Evolutionary conservation across 1,140 invertebrate species (phyloP).

Genomic region (Bemisia tabaci): DNA sequence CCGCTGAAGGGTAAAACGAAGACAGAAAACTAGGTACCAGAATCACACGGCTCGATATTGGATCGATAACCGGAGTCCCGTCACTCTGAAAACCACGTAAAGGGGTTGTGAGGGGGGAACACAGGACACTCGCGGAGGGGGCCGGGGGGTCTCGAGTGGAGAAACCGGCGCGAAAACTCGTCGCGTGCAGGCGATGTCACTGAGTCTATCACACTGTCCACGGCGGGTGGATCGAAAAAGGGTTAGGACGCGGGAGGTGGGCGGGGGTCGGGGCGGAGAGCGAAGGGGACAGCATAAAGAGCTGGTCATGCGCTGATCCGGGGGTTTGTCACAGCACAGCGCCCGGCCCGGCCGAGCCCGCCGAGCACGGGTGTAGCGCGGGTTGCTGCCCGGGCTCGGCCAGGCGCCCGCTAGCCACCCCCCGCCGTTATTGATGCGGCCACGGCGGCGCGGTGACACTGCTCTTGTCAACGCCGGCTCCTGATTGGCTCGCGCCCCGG

Average conservation of each 20-base stretch:
- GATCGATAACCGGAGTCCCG: too few species aligned
- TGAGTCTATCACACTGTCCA: background rate
- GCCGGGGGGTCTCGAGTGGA: too few species aligned
- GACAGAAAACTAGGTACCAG: too few species aligned
- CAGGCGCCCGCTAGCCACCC: too few species aligned
- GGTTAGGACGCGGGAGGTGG: background rate
- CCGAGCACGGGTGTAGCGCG: background rate
- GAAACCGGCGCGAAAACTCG: too few species aligned
- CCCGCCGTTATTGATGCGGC: background rate
- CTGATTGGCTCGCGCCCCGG: background rate
- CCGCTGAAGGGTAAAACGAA: too few species aligned
- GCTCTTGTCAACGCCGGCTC: background rate
- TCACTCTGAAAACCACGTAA: too few species aligned
- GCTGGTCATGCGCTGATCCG: background rate
- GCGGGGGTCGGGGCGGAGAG: background rate
- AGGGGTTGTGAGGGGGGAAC: too few species aligned
- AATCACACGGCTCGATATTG: too few species aligned
- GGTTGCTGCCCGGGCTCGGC: background rate
- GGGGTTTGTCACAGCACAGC: background rate
- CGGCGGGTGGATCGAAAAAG: background rate
- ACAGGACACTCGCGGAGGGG: too few species aligned
- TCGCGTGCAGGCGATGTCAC: background rate
- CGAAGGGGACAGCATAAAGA: background rate
- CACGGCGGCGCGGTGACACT: too few species aligned
- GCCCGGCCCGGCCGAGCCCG: too few species aligned